These are phyloP conservation scores for Liasis olivaceus DNA, from an alignment of 2,797 vertebrate species.

Conservation along the genomic window DNA sequence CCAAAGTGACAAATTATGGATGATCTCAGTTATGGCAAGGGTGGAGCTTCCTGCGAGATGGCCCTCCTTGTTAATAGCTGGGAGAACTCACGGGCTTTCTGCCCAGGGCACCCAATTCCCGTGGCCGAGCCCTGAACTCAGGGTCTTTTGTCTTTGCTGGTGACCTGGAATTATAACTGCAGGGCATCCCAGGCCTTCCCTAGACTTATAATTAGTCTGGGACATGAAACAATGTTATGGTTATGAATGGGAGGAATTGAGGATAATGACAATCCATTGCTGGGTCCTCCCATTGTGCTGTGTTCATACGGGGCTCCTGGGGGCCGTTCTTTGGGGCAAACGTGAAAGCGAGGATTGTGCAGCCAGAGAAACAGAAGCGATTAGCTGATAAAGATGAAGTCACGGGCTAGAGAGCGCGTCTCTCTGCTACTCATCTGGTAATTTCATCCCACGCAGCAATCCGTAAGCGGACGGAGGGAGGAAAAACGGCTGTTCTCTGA, in stretches of 20 bases:
- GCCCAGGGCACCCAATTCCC: not conserved
- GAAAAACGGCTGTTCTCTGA: not conserved
- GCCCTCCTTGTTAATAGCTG: not conserved
- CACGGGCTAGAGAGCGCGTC: not conserved
- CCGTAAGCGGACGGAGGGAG: not conserved
- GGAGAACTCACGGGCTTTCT: not conserved
- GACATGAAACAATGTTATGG: constrained; percentile 37
- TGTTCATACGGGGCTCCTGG: not conserved
- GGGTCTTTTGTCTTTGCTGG: not conserved
- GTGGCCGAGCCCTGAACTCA: not conserved
- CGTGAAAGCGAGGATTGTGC: not conserved
- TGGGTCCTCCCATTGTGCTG: not conserved
- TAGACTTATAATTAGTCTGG: constrained; percentile 43
- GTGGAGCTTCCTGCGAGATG: not conserved
- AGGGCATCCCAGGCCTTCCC: not conserved
- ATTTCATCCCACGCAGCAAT: not conserved
- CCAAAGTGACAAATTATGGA: not conserved
- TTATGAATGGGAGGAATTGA: constrained; percentile 15
- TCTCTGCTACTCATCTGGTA: not conserved
- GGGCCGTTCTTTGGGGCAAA: not conserved
- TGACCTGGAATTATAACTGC: constrained; percentile 10
- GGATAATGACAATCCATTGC: not conserved
- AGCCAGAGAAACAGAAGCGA: not conserved
- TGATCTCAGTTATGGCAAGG: not conserved
- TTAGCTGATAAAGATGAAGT: not conserved